Evolutionary conservation across 2,888 invertebrate genomes (phyloP).

Genomic region (Tetragonisca angustula): DNA sequence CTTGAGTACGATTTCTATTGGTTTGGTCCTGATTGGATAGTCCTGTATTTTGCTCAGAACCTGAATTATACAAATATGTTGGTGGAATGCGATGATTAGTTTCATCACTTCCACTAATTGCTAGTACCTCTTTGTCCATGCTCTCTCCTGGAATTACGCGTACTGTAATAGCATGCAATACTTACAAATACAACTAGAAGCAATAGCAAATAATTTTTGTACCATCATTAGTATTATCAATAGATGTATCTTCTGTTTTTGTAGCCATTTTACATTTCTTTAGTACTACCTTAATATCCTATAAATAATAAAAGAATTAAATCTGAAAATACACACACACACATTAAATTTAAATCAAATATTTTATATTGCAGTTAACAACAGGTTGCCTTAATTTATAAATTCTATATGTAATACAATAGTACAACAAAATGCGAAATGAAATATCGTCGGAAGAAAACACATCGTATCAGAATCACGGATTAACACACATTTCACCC

Average conservation of each 20-base stretch:
- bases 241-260: constrained; percentile 80
- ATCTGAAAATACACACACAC: background rate
- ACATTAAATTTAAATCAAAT: background rate
- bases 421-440: background rate
- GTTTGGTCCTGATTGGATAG: constrained; percentile 75
- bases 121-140: constrained; percentile 77
- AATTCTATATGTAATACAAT: background rate
- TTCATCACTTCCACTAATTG: constrained; percentile 74
- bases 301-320: constrained; percentile 18
- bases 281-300: constrained; percentile 61
- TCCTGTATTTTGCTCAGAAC: constrained; percentile 75
- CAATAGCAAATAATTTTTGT: constrained; percentile 29
- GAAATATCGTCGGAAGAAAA: constrained; percentile 23
- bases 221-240: constrained; percentile 81
- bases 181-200: background rate
- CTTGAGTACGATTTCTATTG: constrained; percentile 84
- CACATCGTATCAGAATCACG: constrained; percentile 26
- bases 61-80: constrained; percentile 78
- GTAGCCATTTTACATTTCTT: constrained; percentile 76
- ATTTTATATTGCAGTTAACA: background rate
- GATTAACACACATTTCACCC: constrained; percentile 43
- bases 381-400: background rate
- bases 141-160: constrained; percentile 69
- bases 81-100: constrained; percentile 78
- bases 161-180: background rate